These are phyloP conservation scores for Papilio dardanus DNA, from an alignment of 1,140 invertebrate species.

Conservation along the genomic window DNA sequence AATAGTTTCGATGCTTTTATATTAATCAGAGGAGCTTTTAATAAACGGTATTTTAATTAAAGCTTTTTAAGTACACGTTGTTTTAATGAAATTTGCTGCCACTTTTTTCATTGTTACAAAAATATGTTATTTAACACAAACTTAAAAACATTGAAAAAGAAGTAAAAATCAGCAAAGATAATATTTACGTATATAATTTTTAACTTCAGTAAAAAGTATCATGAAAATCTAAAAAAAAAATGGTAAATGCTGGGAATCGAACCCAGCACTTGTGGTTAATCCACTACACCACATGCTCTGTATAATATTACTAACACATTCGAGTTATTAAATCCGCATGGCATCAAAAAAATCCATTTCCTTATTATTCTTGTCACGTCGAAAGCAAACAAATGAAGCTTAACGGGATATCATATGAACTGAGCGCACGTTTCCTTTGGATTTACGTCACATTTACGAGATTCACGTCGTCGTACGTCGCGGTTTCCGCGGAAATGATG, in stretches of 20 bases:
- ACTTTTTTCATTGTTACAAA: neutral
- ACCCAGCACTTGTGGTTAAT: too few relatives aligned
- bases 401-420: slow-evolving; percentile 25
- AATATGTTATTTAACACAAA: neutral
- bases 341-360: slow-evolving; percentile 12
- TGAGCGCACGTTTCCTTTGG: slow-evolving; percentile 22
- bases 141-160: neutral
- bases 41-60: slow-evolving; percentile 20
- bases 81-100: slow-evolving; percentile 9
- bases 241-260: too few relatives aligned
- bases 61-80: slow-evolving; percentile 26
- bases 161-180: neutral
- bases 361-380: slow-evolving; percentile 23
- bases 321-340: neutral
- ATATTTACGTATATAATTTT: too few relatives aligned
- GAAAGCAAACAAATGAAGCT: slow-evolving; percentile 31
- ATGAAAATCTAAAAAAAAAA: too few relatives aligned
- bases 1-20: slow-evolving; percentile 22
- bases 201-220: too few relatives aligned
- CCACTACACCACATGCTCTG: too few relatives aligned
- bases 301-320: neutral
- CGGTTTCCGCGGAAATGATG: slow-evolving; percentile 32
- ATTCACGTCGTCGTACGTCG: slow-evolving; percentile 33
- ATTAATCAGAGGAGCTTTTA: slow-evolving; percentile 19
- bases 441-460: slow-evolving; percentile 35